Evolutionary conservation across 2,888 invertebrate genomes (phyloP).

Genomic region (Cheilosia vulpina): DNA sequence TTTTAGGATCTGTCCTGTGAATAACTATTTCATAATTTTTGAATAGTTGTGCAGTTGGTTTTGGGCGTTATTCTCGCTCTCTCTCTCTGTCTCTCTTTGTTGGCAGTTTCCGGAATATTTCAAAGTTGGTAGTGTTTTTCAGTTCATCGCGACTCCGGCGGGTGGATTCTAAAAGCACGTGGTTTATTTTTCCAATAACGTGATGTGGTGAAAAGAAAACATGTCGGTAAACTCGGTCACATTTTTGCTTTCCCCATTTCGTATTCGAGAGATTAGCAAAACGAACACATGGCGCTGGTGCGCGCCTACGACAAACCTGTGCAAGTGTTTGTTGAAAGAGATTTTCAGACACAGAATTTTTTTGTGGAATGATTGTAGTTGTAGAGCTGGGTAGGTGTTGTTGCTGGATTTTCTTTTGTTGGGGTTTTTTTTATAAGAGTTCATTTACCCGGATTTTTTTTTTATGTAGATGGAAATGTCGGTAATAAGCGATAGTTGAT

Average conservation of each 20-base stretch:
- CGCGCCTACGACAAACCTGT: background rate
- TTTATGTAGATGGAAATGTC: too few species aligned
- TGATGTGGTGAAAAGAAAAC: constrained; percentile 31
- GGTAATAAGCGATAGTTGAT: too few species aligned
- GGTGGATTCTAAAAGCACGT: constrained; percentile 20
- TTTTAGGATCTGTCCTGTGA: constrained; percentile 38
- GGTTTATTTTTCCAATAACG: constrained; percentile 22
- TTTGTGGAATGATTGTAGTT: constrained; percentile 3
- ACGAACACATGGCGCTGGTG: constrained; percentile 4
- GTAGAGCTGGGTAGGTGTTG: background rate
- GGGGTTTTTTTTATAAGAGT: background rate
- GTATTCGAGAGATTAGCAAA: constrained; percentile 54
- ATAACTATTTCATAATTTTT: constrained; percentile 69
- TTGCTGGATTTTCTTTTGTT: background rate
- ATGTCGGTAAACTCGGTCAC: constrained; percentile 50
- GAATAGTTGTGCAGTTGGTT: constrained; percentile 49
- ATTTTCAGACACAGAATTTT: constrained; percentile 46
- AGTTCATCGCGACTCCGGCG: background rate
- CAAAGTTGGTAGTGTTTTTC: constrained; percentile 28
- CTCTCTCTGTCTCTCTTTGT: background rate
- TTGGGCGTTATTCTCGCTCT: background rate
- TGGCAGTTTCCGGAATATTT: constrained; percentile 29
- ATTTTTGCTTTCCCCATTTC: constrained; percentile 40
- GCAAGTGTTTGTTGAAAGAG: constrained; percentile 30
- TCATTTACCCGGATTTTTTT: too few species aligned